Percentiles rank a stretch among this genome's conserved stretches.
Conservation (phyloP, 2,797 vertebrate genomes). For the Rhabdomys pumilio region DNA sequence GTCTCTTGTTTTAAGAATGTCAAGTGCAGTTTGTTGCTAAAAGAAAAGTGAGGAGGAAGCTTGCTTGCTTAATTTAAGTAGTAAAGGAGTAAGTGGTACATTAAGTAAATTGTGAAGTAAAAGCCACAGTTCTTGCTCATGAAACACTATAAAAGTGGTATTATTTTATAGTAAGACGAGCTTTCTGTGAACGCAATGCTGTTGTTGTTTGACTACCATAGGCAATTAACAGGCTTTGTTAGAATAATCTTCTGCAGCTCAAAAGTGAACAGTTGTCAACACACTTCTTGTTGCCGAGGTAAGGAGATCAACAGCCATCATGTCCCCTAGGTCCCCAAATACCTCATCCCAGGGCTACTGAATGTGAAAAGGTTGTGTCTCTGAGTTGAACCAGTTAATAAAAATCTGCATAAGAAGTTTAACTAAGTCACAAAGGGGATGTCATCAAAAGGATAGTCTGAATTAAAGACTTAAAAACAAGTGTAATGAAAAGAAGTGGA, state of each 20-base stretch:
- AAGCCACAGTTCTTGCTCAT: neutral
- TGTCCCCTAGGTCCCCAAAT: too few relatives aligned
- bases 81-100: neutral
- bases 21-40: neutral
- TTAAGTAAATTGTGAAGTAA: neutral
- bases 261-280: neutral
- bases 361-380: neutral
- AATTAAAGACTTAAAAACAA: neutral
- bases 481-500: neutral
- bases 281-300: neutral
- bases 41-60: neutral
- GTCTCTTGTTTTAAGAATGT: neutral
- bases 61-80: neutral
- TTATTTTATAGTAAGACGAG: neutral
- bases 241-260: neutral
- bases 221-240: neutral
- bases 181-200: neutral
- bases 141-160: neutral
- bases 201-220: neutral
- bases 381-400: neutral
- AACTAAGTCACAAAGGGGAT: neutral
- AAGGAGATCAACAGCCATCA: neutral
- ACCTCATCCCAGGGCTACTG: too few relatives aligned
- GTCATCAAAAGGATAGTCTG: neutral
- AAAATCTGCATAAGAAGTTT: neutral